Evolutionary conservation across 92 coral and sea anemone species (phyloP).

Genomic region (Diadumene lineata): DNA sequence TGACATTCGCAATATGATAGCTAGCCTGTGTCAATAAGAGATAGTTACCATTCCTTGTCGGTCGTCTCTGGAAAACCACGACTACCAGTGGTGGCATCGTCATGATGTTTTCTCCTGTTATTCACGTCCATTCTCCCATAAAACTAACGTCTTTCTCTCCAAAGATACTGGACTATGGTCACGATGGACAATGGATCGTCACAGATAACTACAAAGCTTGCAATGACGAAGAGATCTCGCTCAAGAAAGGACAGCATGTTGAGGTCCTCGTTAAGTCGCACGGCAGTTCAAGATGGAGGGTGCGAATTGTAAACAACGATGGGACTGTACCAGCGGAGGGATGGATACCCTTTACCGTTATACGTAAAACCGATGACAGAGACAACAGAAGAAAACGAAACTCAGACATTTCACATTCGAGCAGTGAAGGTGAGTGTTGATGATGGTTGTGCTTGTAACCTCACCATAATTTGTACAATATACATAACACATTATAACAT

Average conservation of each 20-base stretch:
- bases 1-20: background rate
- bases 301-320: conserved; percentile 82
- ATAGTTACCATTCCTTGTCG: conserved; percentile 11
- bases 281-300: conserved; percentile 91
- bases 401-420: conserved; percentile 96
- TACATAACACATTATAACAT: background rate
- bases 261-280: conserved; percentile 92
- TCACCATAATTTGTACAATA: background rate
- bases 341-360: conserved; percentile 85
- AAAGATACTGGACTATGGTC: conserved; percentile 77
- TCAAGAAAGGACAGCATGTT: conserved; percentile 93
- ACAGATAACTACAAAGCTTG: conserved; percentile 87
- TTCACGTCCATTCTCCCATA: conserved; percentile 69
- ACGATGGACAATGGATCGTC: conserved; percentile 79
- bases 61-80: background rate
- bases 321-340: conserved; percentile 84
- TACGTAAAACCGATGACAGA: conserved; percentile 78
- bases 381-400: conserved; percentile 73
- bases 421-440: conserved; percentile 89
- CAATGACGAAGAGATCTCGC: conserved; percentile 91
- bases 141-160: conserved; percentile 64
- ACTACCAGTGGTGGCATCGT: background rate
- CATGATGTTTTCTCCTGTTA: conserved; percentile 45
- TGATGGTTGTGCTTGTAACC: background rate
- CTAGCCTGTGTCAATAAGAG: background rate